Evolutionary conservation across 1,140 invertebrate species (phyloP), one percentile per base, ranked within the genome.

Genomic region (Drosophila watanabei): DNA sequence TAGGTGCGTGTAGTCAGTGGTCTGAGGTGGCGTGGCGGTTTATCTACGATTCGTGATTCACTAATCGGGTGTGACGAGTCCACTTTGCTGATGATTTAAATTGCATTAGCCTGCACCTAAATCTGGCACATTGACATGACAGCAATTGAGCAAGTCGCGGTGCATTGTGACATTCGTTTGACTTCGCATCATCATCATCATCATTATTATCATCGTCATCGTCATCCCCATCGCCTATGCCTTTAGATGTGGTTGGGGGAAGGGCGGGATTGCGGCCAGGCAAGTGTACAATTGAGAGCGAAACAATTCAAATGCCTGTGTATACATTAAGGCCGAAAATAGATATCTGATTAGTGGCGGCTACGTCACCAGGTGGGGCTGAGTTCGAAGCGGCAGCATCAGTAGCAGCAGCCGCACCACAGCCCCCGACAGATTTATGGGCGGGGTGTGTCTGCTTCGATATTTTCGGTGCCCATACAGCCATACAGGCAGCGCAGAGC

Each of bases 281-380:
- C 83, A 68, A 79, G 46, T 71, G 64, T 73, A 78, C 84, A 88
- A 89, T 84, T 80, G 72, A 80, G 75, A 85, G 75, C 69, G 59
- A 77, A 57, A 65, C 69, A 86, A 89, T 86, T 90, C 46, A 72
- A 80, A 68, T 76, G 80, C 69, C 56, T 79, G 72, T 84, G 79
- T 85, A 85, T 71, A 71, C 80, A 88, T 80, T 87, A 69, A 56
- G 77, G 45, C 79, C 79, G 49, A 86, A 88, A 90, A 90, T 90
- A 90, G 86, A 82, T 75, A 79, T 61, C 75, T 90, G 86, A 90
- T 90, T 90, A 91, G 82, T 86, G 79, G 61, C 62, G 61, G 69
- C 82, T 90, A 90, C 86, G 86, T 90, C 86, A 89, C 86, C 86
- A 89, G 86, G 86, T 89, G 86, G 71, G 70, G 75, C 65, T 61